A percentile compares a stretch with the other conserved stretches of the same genome.
These are phyloP conservation scores for Pseudomyrmex pallidus DNA, from an alignment of 1,140 invertebrate species.

Conservation along the genomic window DNA sequence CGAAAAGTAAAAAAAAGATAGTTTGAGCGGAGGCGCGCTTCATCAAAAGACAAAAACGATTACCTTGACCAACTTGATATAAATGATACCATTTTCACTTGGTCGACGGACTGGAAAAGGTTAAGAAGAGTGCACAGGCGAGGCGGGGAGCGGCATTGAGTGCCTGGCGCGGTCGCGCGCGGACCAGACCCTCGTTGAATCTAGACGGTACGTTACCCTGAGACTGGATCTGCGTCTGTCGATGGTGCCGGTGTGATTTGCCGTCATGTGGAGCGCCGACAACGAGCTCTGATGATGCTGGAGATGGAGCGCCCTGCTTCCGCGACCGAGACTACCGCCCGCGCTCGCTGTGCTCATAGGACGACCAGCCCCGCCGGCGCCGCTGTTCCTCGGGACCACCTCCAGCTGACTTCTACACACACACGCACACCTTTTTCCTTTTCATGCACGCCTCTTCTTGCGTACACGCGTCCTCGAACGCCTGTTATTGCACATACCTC, in stretches of 20 bases:
- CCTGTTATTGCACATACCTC: slow-evolving; percentile 73
- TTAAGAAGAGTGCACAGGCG: slow-evolving; percentile 30
- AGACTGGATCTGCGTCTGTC: slow-evolving; percentile 84
- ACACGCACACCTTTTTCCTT: slow-evolving; percentile 79
- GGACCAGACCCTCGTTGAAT: slow-evolving; percentile 65
- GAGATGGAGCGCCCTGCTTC: slow-evolving; percentile 80
- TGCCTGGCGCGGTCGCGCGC: slow-evolving; percentile 43
- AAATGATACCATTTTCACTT: background rate
- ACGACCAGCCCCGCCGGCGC: slow-evolving; percentile 73
- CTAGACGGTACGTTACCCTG: slow-evolving; percentile 81
- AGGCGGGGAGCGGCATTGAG: slow-evolving; percentile 50
- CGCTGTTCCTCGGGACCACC: slow-evolving; percentile 82
- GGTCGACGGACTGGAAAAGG: slow-evolving; percentile 19
- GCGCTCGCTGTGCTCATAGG: slow-evolving; percentile 82
- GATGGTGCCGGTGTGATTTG: slow-evolving; percentile 80
- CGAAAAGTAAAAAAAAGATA: too few relatives aligned
- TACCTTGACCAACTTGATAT: background rate
- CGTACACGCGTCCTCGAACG: slow-evolving; percentile 65
- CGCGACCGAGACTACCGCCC: slow-evolving; percentile 82
- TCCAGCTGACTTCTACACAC: slow-evolving; percentile 84
- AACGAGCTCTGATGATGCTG: slow-evolving; percentile 83
- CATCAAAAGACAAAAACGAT: background rate
- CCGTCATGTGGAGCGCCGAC: slow-evolving; percentile 81
- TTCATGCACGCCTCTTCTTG: slow-evolving; percentile 81
- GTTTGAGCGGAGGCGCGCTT: background rate